These are phyloP conservation scores for Caenorhabditis parvicauda DNA, from an alignment of 2,888 invertebrate species.

Conservation along the genomic window DNA sequence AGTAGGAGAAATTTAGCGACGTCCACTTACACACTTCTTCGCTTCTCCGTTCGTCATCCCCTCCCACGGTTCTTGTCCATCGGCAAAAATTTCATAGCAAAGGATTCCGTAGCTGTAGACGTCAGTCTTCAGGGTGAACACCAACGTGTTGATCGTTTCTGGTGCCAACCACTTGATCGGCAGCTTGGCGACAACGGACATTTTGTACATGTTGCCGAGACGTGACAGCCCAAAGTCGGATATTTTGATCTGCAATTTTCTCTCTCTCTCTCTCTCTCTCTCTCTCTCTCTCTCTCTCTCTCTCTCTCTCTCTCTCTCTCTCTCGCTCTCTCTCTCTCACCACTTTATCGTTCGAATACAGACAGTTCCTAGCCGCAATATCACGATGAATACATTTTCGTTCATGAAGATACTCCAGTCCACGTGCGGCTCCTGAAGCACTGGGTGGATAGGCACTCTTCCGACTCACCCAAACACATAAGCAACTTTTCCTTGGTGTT, in stretches of 20 bases:
- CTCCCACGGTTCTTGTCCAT: background rate
- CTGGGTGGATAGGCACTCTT: background rate
- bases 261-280: too few relatives aligned
- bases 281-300: too few relatives aligned
- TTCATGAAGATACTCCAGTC: conserved; percentile 16
- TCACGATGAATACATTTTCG: conserved; percentile 26
- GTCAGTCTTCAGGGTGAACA: conserved; percentile 18
- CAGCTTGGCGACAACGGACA: conserved; percentile 18
- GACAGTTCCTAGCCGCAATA: conserved; percentile 23
- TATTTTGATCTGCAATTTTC: too few relatives aligned
- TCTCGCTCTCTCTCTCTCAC: too few relatives aligned
- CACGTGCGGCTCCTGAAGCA: conserved; percentile 7
- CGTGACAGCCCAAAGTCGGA: conserved; percentile 34
- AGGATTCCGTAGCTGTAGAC: conserved; percentile 28
- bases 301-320: too few relatives aligned
- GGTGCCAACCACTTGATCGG: conserved; percentile 33
- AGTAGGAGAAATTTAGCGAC: conserved; percentile 4
- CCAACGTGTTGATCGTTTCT: conserved; percentile 16
- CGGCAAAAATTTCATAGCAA: background rate
- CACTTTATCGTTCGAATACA: conserved; percentile 4
- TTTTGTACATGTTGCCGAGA: conserved; percentile 13
- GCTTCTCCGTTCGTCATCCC: background rate
- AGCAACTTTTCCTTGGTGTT: conserved; percentile 2
- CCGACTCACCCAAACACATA: conserved; percentile 3
- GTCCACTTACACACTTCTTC: background rate